Evolutionary conservation across 2,113 vertebrate species (phyloP).

Genomic region (Castor canadensis): DNA sequence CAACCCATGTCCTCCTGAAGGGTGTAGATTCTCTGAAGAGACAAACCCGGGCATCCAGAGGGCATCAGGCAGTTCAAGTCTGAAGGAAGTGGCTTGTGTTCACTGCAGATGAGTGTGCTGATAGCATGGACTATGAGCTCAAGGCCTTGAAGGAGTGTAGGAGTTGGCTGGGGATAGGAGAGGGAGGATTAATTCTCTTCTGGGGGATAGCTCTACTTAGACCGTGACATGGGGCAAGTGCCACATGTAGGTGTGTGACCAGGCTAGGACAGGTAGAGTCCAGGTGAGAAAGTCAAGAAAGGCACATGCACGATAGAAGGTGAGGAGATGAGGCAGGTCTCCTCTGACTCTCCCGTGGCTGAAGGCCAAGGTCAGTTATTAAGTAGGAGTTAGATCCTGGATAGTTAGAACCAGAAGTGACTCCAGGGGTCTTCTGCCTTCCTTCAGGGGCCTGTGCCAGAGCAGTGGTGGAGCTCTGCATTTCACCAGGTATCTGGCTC

Average conservation of each 20-base stretch:
- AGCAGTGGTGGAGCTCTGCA: neutral
- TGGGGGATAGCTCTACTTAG: too few species aligned
- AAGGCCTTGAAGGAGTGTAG: neutral
- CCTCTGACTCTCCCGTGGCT: neutral
- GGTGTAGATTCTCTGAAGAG: neutral
- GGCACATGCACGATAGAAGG: neutral
- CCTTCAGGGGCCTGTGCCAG: neutral
- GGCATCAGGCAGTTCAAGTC: neutral
- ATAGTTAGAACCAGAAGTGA: neutral
- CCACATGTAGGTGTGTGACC: neutral
- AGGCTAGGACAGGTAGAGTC: neutral
- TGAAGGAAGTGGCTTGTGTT: fast-evolving
- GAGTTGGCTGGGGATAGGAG: neutral
- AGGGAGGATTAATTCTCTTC: neutral
- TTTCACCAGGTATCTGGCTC: neutral
- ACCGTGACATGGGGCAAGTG: too few species aligned
- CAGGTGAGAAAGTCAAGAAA: neutral
- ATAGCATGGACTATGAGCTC: neutral
- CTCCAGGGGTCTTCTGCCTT: too few species aligned
- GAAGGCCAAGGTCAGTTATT: neutral
- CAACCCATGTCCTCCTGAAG: fast-evolving
- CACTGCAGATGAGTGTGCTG: fast-evolving
- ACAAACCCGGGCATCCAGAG: neutral
- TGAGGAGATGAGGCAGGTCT: neutral
- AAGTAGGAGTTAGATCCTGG: neutral